phyloP scores from a whole-genome alignment of 2,113 vertebrate genomes.

The Paralichthys olivaceus region DNA sequence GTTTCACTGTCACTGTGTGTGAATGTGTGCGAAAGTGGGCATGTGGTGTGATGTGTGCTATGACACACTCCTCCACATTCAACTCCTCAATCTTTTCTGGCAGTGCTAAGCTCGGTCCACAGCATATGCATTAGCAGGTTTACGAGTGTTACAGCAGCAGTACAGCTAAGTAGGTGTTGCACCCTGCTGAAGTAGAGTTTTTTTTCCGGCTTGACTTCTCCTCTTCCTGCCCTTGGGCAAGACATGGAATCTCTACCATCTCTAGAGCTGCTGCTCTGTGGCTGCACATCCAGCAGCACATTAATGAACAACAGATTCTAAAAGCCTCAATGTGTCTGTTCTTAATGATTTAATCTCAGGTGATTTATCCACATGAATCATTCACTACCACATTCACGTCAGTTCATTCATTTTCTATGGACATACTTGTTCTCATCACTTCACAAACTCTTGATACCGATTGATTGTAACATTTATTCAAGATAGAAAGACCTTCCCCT shows the following conservation, averaged over 20 bases:
- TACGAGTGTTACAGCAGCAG: background rate
- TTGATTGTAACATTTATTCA: too few relatives aligned
- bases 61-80: conserved; percentile 1
- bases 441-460: too few relatives aligned
- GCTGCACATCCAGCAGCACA: background rate
- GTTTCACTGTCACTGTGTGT: background rate
- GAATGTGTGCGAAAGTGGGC: background rate
- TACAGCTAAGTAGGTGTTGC: background rate
- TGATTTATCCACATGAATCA: conserved; percentile 8
- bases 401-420: background rate
- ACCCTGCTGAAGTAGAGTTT: background rate
- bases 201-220: background rate
- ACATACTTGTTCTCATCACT: background rate
- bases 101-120: background rate
- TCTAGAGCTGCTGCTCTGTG: conserved; percentile 15
- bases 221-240: conserved; percentile 5
- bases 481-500: too few relatives aligned
- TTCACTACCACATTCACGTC: background rate
- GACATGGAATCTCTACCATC: background rate
- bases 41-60: background rate
- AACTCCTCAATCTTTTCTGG: background rate
- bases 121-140: background rate
- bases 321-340: background rate
- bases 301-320: background rate
- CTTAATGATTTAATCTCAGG: background rate